phyloP scores from a whole-genome alignment of 2,113 vertebrate species.

The Tinamus guttatus region DNA sequence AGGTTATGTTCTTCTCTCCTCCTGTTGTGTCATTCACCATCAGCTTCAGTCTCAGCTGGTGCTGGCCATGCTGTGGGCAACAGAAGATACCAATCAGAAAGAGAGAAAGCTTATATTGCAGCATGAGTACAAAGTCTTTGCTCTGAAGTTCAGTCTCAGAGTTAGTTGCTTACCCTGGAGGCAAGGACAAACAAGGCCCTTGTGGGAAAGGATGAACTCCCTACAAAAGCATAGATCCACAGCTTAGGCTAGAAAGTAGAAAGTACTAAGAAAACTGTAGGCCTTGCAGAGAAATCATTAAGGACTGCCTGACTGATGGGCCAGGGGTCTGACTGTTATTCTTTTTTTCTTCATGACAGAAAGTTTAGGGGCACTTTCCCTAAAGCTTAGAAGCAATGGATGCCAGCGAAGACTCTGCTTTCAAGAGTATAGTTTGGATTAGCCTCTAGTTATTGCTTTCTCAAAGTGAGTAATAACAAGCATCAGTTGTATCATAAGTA shows the following conservation, averaged over 20 bases:
- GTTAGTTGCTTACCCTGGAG: not conserved
- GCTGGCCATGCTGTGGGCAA: constrained; percentile 32
- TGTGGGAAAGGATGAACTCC: rapidly evolving
- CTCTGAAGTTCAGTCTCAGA: not conserved
- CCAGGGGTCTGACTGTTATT: not conserved
- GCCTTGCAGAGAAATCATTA: not conserved
- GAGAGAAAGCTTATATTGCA: not conserved
- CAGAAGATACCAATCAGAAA: not conserved
- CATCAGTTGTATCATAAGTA: not conserved
- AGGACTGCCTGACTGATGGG: not conserved
- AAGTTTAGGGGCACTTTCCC: not conserved
- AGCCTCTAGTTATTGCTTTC: not conserved
- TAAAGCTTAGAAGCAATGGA: not conserved
- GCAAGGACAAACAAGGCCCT: not conserved
- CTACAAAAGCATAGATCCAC: rapidly evolving
- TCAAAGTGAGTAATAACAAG: not conserved
- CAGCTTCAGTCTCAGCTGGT: constrained; percentile 60
- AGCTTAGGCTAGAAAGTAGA: not conserved
- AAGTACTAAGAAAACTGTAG: not conserved
- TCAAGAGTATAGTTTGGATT: not conserved
- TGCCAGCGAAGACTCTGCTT: not conserved
- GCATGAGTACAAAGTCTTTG: not conserved
- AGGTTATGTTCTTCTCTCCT: not conserved
- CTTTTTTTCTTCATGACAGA: not conserved
- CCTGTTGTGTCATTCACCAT: not conserved